Evolutionary conservation across 2,113 vertebrate species (phyloP).

Genomic region (Formicarius rufipectus): DNA sequence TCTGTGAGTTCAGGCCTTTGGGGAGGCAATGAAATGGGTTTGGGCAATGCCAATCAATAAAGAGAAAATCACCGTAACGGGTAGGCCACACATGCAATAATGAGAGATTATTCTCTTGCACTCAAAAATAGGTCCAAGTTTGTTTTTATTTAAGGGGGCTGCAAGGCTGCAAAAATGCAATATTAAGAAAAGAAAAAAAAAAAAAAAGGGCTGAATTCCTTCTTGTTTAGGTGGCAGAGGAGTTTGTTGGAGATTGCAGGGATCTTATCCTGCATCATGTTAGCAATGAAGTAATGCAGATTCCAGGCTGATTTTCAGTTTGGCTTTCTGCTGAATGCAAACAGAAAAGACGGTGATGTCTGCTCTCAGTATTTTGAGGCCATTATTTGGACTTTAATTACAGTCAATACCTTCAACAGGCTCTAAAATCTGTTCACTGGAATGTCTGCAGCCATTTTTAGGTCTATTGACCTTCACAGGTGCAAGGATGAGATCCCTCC

Average conservation of each 20-base stretch:
- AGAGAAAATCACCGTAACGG: constrained; percentile 57
- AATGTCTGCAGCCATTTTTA: background rate
- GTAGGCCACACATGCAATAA: constrained; percentile 17
- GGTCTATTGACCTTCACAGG: background rate
- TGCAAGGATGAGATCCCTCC: background rate
- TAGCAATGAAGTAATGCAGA: background rate
- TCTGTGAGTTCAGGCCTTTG: constrained; percentile 51
- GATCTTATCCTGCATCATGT: background rate
- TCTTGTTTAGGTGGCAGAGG: background rate
- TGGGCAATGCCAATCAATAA: constrained; percentile 56
- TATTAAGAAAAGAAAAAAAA: background rate
- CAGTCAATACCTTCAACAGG: background rate
- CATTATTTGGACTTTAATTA: background rate
- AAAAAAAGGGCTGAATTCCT: background rate
- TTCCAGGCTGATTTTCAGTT: background rate
- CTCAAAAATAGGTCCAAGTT: background rate
- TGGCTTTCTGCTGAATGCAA: background rate
- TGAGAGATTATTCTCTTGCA: background rate
- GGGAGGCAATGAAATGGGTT: constrained; percentile 54
- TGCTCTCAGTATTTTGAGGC: background rate
- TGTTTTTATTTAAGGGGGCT: background rate
- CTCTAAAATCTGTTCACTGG: background rate
- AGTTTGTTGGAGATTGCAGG: background rate
- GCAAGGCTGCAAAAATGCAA: background rate
- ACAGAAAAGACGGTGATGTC: background rate